Evolutionary conservation across 2,888 invertebrate species (phyloP).

Genomic region (Heliconius ethilla): DNA sequence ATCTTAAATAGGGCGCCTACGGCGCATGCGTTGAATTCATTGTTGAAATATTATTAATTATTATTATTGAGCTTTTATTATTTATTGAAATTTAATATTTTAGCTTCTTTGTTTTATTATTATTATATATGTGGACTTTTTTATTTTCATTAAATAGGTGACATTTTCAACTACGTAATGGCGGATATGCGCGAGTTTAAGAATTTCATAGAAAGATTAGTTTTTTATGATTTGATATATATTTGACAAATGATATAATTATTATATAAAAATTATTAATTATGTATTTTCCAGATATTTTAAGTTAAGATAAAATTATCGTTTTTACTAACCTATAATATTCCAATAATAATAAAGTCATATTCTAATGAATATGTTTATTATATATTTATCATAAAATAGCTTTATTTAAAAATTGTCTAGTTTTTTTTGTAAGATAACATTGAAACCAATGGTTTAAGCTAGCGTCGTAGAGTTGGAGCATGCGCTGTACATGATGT

Average conservation of each 20-base stretch:
- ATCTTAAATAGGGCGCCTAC: conserved; percentile 21
- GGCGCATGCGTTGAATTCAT: conserved; percentile 10
- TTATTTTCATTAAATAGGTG: background rate
- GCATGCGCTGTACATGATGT: conserved; percentile 9
- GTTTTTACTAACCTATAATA: background rate
- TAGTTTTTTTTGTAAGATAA: background rate
- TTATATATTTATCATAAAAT: too few relatives aligned
- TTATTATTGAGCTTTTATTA: background rate
- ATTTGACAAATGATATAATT: background rate
- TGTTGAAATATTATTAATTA: conserved; percentile 1
- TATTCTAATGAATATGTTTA: too few relatives aligned
- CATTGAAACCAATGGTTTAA: background rate
- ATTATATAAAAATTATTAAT: background rate
- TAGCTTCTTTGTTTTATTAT: background rate
- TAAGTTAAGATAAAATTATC: background rate
- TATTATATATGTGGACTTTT: background rate
- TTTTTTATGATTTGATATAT: background rate
- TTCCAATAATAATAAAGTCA: too few relatives aligned
- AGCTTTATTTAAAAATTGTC: background rate
- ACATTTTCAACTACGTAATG: background rate
- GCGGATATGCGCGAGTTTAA: background rate
- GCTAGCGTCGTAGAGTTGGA: background rate
- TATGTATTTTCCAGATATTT: background rate
- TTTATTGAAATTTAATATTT: background rate
- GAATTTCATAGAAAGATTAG: background rate